Conservation (phyloP, 2,888 invertebrate species). For the Penaeus monodon region DNA sequence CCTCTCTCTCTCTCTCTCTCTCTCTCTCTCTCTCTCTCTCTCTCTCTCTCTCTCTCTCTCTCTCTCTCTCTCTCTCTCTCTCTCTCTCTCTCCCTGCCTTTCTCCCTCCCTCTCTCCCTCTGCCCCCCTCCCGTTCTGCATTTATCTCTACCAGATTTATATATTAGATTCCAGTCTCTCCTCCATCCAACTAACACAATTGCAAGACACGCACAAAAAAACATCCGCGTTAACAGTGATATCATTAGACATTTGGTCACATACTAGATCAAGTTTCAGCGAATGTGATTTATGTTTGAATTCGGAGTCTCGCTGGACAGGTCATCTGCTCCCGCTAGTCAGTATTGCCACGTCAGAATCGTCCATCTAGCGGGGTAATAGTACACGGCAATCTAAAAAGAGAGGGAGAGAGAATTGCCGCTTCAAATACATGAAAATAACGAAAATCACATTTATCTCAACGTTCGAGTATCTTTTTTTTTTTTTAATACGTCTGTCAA, state of each 20-base stretch:
- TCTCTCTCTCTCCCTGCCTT: slow-evolving; percentile 11
- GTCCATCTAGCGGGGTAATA: no score
- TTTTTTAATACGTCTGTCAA: no score
- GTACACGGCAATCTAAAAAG: no score
- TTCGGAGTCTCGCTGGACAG: neutral
- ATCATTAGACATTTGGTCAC: neutral
- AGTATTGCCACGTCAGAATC: slow-evolving; percentile 1
- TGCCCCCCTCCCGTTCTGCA: slow-evolving; percentile 32
- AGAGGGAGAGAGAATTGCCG: no score
- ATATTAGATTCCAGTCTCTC: neutral
- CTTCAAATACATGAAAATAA: no score
- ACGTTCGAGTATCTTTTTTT: no score
- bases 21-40: slow-evolving; percentile 19
- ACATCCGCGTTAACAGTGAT: neutral
- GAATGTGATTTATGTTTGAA: slow-evolving; percentile 27
- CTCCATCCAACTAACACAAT: neutral
- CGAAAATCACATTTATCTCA: no score
- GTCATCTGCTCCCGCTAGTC: neutral
- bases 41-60: slow-evolving; percentile 10
- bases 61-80: slow-evolving; percentile 24
- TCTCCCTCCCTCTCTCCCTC: neutral
- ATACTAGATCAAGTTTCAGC: slow-evolving; percentile 5
- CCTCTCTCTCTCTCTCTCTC: slow-evolving; percentile 14
- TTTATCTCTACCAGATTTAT: neutral
- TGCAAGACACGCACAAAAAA: neutral